phyloP scores from a whole-genome alignment of 1,140 invertebrate species.

The Triops cancriformis region DNA sequence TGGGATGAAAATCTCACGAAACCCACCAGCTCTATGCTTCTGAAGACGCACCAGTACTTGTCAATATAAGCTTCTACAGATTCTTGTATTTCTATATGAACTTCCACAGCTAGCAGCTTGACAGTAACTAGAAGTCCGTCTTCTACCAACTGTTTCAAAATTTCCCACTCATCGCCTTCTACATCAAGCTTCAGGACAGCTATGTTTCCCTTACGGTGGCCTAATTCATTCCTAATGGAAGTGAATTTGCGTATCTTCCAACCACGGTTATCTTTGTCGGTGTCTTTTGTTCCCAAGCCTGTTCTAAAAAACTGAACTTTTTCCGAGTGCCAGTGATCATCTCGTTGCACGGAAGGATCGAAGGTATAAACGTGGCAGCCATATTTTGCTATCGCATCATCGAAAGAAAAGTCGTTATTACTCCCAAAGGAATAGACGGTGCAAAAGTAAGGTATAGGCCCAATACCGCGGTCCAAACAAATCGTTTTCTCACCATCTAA shows the following conservation, averaged over 20 bases:
- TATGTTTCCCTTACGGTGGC: background rate
- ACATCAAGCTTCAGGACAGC: slow-evolving; percentile 6
- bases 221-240: background rate
- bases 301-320: slow-evolving; percentile 14
- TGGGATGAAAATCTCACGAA: too few species aligned
- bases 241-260: background rate
- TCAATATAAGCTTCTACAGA: too few species aligned
- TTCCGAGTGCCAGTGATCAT: background rate
- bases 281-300: background rate
- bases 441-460: slow-evolving; percentile 25
- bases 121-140: background rate
- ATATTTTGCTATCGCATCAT: slow-evolving; percentile 31
- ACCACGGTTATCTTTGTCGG: background rate
- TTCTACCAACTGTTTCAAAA: background rate
- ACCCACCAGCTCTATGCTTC: too few species aligned
- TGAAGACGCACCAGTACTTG: too few species aligned
- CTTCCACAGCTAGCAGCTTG: slow-evolving; percentile 7
- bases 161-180: slow-evolving; percentile 2
- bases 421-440: slow-evolving; percentile 32
- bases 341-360: slow-evolving; percentile 31
- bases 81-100: background rate
- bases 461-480: slow-evolving; percentile 28
- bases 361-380: slow-evolving; percentile 35
- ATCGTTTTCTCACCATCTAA: slow-evolving; percentile 30
- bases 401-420: slow-evolving; percentile 35